Base-by-base conservation (phyloP, 2,113 vertebrate genomes). In the Rhinopithecus roxellana region DNA sequence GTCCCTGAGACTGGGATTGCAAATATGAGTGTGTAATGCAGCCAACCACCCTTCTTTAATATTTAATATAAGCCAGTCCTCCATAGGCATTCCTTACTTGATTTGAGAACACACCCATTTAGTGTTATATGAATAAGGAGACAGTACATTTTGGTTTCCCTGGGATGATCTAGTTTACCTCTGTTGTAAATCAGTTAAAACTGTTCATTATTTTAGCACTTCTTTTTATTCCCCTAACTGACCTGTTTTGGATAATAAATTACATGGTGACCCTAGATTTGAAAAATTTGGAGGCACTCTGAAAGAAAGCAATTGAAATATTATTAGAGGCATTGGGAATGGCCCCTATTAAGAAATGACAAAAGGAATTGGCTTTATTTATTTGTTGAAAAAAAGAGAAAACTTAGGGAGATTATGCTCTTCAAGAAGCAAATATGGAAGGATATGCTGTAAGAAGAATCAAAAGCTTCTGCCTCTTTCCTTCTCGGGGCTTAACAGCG, bases 371-470 rank as follows among this genome's bases (percentile, higher is more conserved):
- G 5, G 10, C 11, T 86, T 94, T 90, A 70, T 88, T 94, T 88
- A 79, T 69, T 90, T 90, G 22, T 67, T 84, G n/a, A 90, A 70
- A 69, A 72, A 94, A 95, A 94, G 48, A 89, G 48, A 85, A 87
- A 52, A 20, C 12, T 32, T 50, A 40, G 7, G 16, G 69, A 78
- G 45, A 90, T 50, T 57, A 59, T 18, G 40, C 38, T 85, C 14
- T 81, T 77, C 20, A 64, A 89, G 67, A 40, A 93, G 35, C 35
- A 78, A 78, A 74, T 55, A 23, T 5, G 38, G 80, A 55, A 85
- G n/a, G 18, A 48, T 25, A 2, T 70, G 57, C 18, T 80, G 10
- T 43, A 69, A 87, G 38, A 90, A 13, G 40, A 48, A 90, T 50
- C 20, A 69, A 67, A 83, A 72, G 7, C 74, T 32, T 94, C 38